Evolutionary conservation across 2,797 vertebrate species (phyloP).

Genomic region (Paramormyrops hopkinsi): DNA sequence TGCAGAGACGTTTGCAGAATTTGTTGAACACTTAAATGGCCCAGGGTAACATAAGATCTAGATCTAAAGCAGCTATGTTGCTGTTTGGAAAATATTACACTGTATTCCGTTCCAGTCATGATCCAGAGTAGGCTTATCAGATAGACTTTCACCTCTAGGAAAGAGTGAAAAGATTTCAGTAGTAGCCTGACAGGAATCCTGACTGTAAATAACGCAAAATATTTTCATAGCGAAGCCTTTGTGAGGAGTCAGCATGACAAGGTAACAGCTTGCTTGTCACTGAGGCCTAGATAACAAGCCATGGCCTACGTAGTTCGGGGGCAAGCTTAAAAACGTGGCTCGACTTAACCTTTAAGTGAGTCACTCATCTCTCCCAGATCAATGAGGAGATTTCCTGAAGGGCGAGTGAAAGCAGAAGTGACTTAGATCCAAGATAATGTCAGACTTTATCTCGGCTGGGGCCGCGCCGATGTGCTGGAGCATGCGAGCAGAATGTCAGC

Average conservation of each 20-base stretch:
- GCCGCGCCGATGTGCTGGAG: conserved; percentile 23
- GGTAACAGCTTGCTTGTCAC: conserved; percentile 45
- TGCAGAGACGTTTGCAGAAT: neutral
- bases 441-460: conserved; percentile 55
- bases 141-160: conserved; percentile 6
- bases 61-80: neutral
- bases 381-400: conserved; percentile 65
- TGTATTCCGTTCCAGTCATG: conserved; percentile 1
- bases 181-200: neutral
- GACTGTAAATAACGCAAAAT: neutral
- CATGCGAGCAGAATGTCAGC: conserved; percentile 30
- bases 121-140: neutral
- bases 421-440: conserved; percentile 60
- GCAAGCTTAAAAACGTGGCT: conserved; percentile 55
- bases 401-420: conserved; percentile 52
- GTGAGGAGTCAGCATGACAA: conserved; percentile 24
- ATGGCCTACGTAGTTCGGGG: conserved; percentile 34
- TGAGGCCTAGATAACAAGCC: conserved; percentile 52
- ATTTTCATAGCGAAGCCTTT: neutral
- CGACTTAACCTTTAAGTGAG: conserved; percentile 70
- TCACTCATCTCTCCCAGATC: conserved; percentile 64
- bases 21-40: neutral
- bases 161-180: neutral
- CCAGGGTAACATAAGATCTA: neutral
- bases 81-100: neutral